These are phyloP conservation scores for Urocolius indicus DNA, from an alignment of 2,113 vertebrate genomes.

Conservation along the genomic window DNA sequence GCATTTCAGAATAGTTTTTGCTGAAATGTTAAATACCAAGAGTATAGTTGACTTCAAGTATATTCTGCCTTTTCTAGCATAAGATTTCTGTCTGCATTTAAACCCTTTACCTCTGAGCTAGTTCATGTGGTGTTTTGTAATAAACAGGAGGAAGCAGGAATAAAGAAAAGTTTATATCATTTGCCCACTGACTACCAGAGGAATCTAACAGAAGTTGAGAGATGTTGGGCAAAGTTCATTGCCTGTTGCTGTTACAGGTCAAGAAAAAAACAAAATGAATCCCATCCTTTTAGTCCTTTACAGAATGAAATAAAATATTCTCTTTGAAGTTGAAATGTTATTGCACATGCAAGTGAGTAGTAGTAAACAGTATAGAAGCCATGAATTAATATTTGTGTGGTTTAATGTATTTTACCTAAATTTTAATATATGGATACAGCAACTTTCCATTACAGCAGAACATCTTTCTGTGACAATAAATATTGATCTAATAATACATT, in stretches of 20 bases:
- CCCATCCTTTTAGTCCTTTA: neutral
- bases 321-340: neutral
- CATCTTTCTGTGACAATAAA: slow-evolving; percentile 23
- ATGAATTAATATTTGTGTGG: neutral
- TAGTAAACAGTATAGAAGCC: neutral
- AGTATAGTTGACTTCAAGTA: neutral
- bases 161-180: neutral
- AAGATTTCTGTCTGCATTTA: neutral
- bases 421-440: neutral
- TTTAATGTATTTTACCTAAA: slow-evolving; percentile 4
- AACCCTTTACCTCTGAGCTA: neutral
- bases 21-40: neutral
- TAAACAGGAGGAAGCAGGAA: neutral
- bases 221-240: fast-evolving
- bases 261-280: neutral
- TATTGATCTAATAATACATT: slow-evolving; percentile 47
- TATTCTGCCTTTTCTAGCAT: neutral
- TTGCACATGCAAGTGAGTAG: neutral
- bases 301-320: neutral
- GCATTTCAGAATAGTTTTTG: neutral
- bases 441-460: neutral
- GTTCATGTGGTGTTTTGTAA: neutral
- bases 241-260: neutral
- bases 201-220: neutral
- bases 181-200: neutral